Evolutionary conservation across 2,113 vertebrate species (phyloP).

Genomic region (Percina caprodes): DNA sequence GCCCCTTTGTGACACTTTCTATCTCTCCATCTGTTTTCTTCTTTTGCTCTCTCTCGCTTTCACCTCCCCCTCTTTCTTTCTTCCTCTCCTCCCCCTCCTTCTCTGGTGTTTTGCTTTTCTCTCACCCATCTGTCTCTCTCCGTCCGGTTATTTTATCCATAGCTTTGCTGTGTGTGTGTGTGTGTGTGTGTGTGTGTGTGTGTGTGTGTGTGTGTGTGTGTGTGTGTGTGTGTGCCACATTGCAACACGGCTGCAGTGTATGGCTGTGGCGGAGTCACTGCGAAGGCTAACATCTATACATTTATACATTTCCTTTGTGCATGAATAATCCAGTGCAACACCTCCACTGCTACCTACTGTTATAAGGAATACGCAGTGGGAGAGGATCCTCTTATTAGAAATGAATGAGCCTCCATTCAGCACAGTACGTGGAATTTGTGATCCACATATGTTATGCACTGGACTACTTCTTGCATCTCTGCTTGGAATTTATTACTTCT

Average conservation of each 20-base stretch:
- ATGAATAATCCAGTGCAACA: neutral
- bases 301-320: constrained; percentile 10
- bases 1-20: constrained; percentile 62
- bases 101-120: constrained; percentile 11
- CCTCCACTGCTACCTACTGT: neutral
- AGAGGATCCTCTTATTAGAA: constrained; percentile 8
- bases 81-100: neutral
- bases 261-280: constrained; percentile 18
- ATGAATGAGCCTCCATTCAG: constrained; percentile 23
- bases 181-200: neutral
- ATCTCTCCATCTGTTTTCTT: constrained; percentile 64
- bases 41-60: neutral
- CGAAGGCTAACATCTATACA: constrained; percentile 34
- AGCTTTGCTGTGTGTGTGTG: constrained; percentile 26
- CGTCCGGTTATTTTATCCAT: constrained; percentile 27
- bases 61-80: neutral
- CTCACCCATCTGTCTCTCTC: constrained; percentile 42
- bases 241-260: constrained; percentile 35
- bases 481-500: neutral
- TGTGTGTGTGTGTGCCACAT: constrained; percentile 28
- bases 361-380: neutral
- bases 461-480: neutral
- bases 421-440: neutral
- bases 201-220: neutral
- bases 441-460: constrained; percentile 17